Evolutionary conservation across 2,113 vertebrate genomes (phyloP).

Genomic region (Hyperoodon ampullatus): DNA sequence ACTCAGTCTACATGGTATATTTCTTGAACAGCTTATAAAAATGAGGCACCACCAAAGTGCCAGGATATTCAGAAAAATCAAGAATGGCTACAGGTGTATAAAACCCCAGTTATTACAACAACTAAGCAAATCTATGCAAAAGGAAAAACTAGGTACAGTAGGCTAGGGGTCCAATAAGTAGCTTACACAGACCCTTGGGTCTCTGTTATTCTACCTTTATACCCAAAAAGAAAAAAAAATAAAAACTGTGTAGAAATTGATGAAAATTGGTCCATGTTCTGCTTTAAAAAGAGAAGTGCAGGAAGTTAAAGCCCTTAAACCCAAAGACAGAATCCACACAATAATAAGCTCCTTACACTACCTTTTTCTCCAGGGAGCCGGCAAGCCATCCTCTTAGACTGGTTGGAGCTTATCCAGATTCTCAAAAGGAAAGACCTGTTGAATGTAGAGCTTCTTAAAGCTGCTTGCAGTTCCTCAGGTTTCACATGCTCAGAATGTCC

Average conservation of each 20-base stretch:
- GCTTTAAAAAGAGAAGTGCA: slow-evolving; percentile 18
- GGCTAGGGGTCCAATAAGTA: background rate
- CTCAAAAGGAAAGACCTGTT: slow-evolving; percentile 27
- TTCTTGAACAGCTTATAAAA: background rate
- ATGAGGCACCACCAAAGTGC: background rate
- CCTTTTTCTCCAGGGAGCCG: slow-evolving; percentile 2
- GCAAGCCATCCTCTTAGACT: background rate
- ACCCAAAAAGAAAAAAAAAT: background rate
- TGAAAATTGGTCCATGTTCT: background rate
- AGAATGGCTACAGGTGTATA: background rate
- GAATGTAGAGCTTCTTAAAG: background rate
- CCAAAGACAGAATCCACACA: background rate
- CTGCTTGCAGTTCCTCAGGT: background rate
- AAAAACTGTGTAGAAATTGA: background rate
- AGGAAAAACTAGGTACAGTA: slow-evolving; percentile 36
- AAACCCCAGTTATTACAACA: background rate
- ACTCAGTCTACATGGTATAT: background rate
- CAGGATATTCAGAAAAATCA: slow-evolving; percentile 18
- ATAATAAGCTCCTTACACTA: slow-evolving; percentile 1
- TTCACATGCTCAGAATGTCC: background rate
- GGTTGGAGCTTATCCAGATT: background rate
- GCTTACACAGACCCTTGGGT: background rate
- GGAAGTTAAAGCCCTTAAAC: slow-evolving; percentile 17
- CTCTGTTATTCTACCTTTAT: background rate
- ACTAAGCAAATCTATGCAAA: background rate